phyloP scores from a whole-genome alignment of 2,113 vertebrate genomes.

The Pionites leucogaster region DNA sequence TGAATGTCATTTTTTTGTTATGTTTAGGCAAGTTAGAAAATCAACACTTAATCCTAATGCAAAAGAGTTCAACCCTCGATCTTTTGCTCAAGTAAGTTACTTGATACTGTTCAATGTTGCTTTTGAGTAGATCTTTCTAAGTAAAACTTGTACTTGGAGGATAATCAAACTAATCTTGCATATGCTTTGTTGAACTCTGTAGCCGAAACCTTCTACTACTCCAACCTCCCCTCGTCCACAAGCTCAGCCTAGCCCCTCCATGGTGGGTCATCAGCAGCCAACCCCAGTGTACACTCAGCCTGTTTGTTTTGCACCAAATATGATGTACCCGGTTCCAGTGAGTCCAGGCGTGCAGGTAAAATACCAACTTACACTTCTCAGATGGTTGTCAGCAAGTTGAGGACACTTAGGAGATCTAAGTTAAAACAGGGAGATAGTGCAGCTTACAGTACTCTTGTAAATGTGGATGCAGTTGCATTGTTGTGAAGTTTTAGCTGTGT shows the following conservation, averaged over 20 bases:
- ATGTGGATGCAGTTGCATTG: background rate
- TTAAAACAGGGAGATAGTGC: background rate
- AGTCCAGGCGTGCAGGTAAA: conserved; percentile 97
- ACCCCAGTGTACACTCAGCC: conserved; percentile 90
- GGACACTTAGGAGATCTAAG: background rate
- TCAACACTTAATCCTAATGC: conserved; percentile 98
- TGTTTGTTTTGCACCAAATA: conserved; percentile 95
- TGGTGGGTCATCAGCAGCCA: conserved; percentile 93
- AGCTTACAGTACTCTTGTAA: background rate
- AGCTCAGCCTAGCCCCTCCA: conserved; percentile 96
- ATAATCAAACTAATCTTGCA: background rate
- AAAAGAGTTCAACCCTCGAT: conserved; percentile 97
- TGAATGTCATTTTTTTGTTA: background rate
- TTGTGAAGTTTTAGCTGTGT: background rate
- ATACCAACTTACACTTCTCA: background rate
- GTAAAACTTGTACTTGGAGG: background rate
- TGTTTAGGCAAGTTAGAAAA: conserved; percentile 92
- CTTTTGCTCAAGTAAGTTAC: conserved; percentile 88
- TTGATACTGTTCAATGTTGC: background rate
- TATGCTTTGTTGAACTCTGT: conserved; percentile 8
- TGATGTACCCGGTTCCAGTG: conserved; percentile 97
- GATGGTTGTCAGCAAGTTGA: background rate
- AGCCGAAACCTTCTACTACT: conserved; percentile 98
- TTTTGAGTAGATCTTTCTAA: background rate
- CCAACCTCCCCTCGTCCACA: conserved; percentile 95